phyloP scores from a whole-genome alignment of 1,140 invertebrate genomes.

The Drosophila watanabei region DNA sequence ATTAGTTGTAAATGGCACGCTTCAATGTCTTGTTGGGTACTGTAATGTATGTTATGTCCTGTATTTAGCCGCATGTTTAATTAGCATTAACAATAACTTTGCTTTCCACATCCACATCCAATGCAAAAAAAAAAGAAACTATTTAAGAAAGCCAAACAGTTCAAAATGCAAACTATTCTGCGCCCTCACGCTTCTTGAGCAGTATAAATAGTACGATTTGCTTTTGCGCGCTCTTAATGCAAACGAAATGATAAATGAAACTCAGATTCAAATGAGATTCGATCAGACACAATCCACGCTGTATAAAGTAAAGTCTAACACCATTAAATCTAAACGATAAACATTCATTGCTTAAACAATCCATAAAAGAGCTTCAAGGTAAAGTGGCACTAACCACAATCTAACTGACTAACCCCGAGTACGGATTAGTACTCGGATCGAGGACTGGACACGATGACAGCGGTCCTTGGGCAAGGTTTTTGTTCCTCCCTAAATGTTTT shows the following conservation, averaged over 20 bases:
- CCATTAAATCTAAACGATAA: conserved; percentile 57
- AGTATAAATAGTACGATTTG: conserved; percentile 55
- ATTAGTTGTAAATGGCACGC: conserved; percentile 32
- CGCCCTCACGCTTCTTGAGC: conserved; percentile 64
- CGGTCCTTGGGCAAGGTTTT: conserved; percentile 65
- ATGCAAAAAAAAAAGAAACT: conserved; percentile 30
- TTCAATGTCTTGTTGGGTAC: conserved; percentile 25
- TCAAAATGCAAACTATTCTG: conserved; percentile 54
- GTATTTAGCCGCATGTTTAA: conserved; percentile 61
- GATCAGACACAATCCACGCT: conserved; percentile 77
- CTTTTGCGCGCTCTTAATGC: conserved; percentile 59
- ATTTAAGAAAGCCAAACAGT: conserved; percentile 48
- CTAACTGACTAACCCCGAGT: conserved; percentile 50
- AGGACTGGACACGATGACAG: conserved; percentile 35
- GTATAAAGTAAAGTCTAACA: conserved; percentile 72
- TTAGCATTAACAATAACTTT: conserved; percentile 58
- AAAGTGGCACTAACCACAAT: conserved; percentile 46
- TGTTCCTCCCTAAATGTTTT: conserved; percentile 39
- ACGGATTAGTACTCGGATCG: conserved; percentile 28
- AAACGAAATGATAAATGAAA: conserved; percentile 19
- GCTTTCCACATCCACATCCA: conserved; percentile 65
- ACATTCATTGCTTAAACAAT: conserved; percentile 54
- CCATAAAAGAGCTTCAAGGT: conserved; percentile 67
- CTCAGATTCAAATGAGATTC: conserved; percentile 40
- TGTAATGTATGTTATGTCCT: conserved; percentile 28